Evolutionary conservation across 2,888 invertebrate species (phyloP), one percentile per base, ranked within the genome.

Genomic region (Apotomis betuletana): DNA sequence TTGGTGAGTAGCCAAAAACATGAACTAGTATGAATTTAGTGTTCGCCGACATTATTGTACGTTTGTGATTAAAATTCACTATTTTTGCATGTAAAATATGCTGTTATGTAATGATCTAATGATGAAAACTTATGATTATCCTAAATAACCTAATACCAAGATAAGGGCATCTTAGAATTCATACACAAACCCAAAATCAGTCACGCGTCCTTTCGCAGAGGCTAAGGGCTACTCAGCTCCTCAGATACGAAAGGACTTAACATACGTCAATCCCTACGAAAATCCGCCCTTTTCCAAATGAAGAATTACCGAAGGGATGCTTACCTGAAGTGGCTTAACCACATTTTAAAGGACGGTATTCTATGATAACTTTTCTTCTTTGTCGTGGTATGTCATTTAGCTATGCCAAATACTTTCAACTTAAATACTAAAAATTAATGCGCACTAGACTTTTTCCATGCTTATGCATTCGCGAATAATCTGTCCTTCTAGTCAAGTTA

Each of bases 1-100:
- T 71, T 15, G 62, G 10, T 41, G 62, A 36, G 67, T 71, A 71
- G 71, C 38, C 9, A 49, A 27, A 46, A 57, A 49, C 49, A 27
- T 49, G 8, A 6, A 6, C 3, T 44, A 44, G 8, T 44, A 44
- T 5, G 44, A 44, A 44, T 49, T 49, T 49, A 9, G 49, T 1
- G 10, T 49, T 8, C 44, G 3, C 44, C 6, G 6, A 27, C 27
- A 27, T 27, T 27, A 27, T 44, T 44, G 8, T 44, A 44, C 6
- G 44, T 44, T 44, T 6, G 5, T 6, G 8, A 44, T 44, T 44
- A 6, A 44, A 44, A 44, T 44, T 44, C 27, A 27, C 27, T 27
- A 27, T 27, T 27, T 27, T 27, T 27, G 27, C 2, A 27, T 27
- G 27, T 27, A 27, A 27, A 27, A 27, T 27, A 27, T 27, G 27